Conservation (phyloP, 2,888 invertebrate species). For the Hartigia nigra region DNA sequence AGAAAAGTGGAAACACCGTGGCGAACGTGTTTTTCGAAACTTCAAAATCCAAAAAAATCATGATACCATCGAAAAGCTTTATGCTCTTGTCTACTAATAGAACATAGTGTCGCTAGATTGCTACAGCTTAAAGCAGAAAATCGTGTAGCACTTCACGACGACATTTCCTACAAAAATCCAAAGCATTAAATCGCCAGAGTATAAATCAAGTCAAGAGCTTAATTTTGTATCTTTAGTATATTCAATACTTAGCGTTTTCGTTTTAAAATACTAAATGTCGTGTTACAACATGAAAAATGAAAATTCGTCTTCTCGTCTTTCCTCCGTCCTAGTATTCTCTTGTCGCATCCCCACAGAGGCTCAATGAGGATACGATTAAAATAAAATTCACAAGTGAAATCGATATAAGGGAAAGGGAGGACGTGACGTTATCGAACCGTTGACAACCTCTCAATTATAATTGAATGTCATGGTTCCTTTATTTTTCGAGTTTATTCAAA, state of each 20-base stretch:
- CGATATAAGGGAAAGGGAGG: conserved; percentile 27
- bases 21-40: background rate
- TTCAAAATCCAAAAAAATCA: background rate
- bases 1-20: background rate
- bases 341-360: background rate
- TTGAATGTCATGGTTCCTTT: conserved; percentile 44
- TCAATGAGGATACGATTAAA: background rate
- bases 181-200: background rate
- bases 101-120: background rate
- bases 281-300: background rate
- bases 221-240: background rate
- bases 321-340: background rate
- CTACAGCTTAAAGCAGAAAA: background rate
- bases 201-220: background rate
- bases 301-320: background rate
- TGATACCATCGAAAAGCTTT: background rate
- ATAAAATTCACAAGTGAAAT: conserved; percentile 14
- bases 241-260: background rate
- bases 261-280: background rate
- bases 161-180: background rate
- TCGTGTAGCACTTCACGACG: background rate
- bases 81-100: background rate
- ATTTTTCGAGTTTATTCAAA: conserved; percentile 51
- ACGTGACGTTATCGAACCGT: conserved; percentile 48
- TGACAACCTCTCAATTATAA: conserved; percentile 60